A percentile compares a stretch with the other conserved stretches of the same genome.
Evolutionary conservation across 1,140 invertebrate genomes (phyloP).

Genomic region (Babylonia areolata): DNA sequence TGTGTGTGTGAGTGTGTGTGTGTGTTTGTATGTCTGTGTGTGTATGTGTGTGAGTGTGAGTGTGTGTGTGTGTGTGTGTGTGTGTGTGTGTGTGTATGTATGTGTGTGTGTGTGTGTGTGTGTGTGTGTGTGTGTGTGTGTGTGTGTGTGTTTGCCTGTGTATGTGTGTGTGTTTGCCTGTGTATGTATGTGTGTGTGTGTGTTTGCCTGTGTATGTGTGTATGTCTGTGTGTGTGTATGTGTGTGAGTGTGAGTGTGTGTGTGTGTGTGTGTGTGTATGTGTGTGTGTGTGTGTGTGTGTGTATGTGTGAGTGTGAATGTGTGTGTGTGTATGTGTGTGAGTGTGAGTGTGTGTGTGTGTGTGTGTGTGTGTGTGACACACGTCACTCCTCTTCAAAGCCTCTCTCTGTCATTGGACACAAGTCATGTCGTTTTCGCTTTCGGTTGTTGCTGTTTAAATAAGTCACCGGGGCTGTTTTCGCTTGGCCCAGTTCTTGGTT

Average conservation of each 20-base stretch:
- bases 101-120: conserved; percentile 19
- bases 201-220: neutral
- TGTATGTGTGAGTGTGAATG: neutral
- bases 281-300: neutral
- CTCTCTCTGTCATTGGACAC: too few relatives aligned
- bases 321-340: conserved; percentile 1
- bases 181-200: neutral
- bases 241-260: neutral
- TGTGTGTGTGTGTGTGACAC: too few relatives aligned
- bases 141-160: neutral
- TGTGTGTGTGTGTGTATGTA: conserved; percentile 21
- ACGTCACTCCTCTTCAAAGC: too few relatives aligned
- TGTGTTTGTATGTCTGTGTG: neutral
- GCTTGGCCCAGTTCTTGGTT: too few relatives aligned
- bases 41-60: neutral
- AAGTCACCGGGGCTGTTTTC: too few relatives aligned
- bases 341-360: too few relatives aligned
- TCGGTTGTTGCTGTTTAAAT: too few relatives aligned
- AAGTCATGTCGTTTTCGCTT: too few relatives aligned
- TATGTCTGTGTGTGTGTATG: neutral
- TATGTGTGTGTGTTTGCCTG: neutral
- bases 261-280: neutral
- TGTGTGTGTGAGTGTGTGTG: neutral
- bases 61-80: neutral
- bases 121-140: conserved; percentile 21